phyloP scores from a whole-genome alignment of 1,140 invertebrate genomes.

The Cyrtorhinus lividipennis region DNA sequence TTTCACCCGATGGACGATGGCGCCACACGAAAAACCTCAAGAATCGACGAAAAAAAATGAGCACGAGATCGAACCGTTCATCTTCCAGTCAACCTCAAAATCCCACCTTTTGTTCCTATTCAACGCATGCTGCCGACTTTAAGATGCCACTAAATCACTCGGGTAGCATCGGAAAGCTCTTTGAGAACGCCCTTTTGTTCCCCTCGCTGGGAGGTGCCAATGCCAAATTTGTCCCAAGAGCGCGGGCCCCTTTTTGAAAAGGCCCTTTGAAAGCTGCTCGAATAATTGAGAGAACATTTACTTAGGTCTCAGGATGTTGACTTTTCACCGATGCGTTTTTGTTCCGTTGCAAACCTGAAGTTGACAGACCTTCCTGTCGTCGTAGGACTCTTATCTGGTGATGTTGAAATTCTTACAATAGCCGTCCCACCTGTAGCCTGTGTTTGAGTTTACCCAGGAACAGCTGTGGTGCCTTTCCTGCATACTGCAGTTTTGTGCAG shows the following conservation, averaged over 20 bases:
- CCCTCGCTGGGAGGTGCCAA: neutral
- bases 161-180: neutral
- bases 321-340: too few species aligned
- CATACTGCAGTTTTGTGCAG: too few species aligned
- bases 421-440: too few species aligned
- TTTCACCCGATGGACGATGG: too few species aligned
- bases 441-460: too few species aligned
- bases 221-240: neutral
- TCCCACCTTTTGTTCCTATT: neutral
- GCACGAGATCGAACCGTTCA: neutral
- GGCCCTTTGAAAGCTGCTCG: neutral
- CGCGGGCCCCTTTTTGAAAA: neutral
- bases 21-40: neutral
- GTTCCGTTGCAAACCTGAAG: too few species aligned
- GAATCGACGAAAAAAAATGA: neutral
- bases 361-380: too few species aligned
- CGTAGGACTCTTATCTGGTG: too few species aligned
- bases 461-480: too few species aligned
- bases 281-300: neutral
- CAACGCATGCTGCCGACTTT: neutral
- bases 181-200: neutral
- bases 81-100: neutral
- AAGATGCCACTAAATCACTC: neutral
- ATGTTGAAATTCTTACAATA: too few species aligned
- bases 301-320: neutral